Evolutionary conservation across 1,140 invertebrate genomes (phyloP), one percentile per base, ranked within the genome.

Genomic region (Leptestheria dahalacensis): DNA sequence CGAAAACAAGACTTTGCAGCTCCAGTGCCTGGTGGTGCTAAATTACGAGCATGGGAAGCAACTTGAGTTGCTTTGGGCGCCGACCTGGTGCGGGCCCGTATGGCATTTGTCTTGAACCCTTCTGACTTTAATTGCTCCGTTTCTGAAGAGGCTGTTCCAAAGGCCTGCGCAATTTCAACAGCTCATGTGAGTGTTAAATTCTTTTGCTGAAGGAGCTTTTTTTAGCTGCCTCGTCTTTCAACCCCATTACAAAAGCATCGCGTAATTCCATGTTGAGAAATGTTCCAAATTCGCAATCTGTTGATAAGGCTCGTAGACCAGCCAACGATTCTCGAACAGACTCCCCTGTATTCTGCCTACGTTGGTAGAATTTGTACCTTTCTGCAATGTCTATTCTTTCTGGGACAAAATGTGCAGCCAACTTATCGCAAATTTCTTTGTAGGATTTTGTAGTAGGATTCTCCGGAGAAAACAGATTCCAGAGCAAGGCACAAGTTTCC

Each of bases 321-420:
- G 50, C 58, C 10, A 60, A 15, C 18, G 24, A 60, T 2, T n/a
- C 29, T 23, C 24, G 59, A 18, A 60, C 48, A n/a, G 18, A n/a
- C 46, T 60, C 58, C 15, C 28, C 58, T 3, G 50, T 20, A 21
- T 26, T 60, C 23, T 60, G 58, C 20, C 20, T 1, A 2, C 58
- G 1, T 29, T 60, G 48, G 29, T 60, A 49, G 33, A 60, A 60
- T 21, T 59, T 60, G 48, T 25, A 59, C 24, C 53, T 21, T 28
- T 60, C 58, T 1, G 58, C 58, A 21, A 60, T 60, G 18, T 57
- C 58, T 21, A 60, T 23, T 28, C 18, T 60, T 20, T 60, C 46
- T 9, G 24, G 49, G n/a, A 10, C 48, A n/a, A 59, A 57, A 57
- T 59, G 58, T 11, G 2, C 20, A 9, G 18, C 10, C 21, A 60